Conservation (phyloP, 2,888 invertebrate species). For the Drosophila mimica region DNA sequence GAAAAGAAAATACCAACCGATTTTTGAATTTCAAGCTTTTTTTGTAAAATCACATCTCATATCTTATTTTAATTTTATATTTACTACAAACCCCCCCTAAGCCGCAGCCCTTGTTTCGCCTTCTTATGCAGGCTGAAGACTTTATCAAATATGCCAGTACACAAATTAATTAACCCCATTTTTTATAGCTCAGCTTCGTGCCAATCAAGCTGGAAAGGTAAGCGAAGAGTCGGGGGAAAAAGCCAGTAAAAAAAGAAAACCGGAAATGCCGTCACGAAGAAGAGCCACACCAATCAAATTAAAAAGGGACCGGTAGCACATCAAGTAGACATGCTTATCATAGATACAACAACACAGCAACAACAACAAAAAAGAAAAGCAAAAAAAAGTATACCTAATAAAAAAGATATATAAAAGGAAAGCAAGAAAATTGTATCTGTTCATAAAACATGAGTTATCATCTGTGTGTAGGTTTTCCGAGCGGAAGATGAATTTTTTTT, state of each 20-base stretch:
- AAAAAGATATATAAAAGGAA: constrained; percentile 16
- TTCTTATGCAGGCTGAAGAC: constrained; percentile 8
- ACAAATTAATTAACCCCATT: constrained; percentile 67
- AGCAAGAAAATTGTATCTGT: constrained; percentile 42
- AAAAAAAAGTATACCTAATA: constrained; percentile 17
- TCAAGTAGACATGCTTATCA: constrained; percentile 55
- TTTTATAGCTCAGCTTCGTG: constrained; percentile 5
- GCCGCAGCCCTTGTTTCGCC: constrained; percentile 20
- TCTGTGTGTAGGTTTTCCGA: constrained; percentile 39
- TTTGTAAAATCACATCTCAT: background rate
- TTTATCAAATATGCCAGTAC: constrained; percentile 66
- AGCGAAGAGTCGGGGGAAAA: constrained; percentile 7
- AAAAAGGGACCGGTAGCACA: constrained; percentile 66
- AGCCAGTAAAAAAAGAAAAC: constrained; percentile 34
- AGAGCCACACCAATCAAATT: constrained; percentile 72
- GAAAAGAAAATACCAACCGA: background rate
- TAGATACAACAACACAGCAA: constrained; percentile 47
- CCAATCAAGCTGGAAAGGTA: constrained; percentile 69
- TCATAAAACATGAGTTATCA: constrained; percentile 53
- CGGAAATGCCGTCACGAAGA: constrained; percentile 54
- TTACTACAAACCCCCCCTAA: background rate
- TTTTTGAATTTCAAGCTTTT: background rate
- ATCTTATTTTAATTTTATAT: background rate
- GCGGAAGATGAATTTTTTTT: constrained; percentile 76
- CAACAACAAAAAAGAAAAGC: constrained; percentile 27